phyloP scores from a whole-genome alignment of 2,113 vertebrate species.

The Odocoileus hemionus region DNA sequence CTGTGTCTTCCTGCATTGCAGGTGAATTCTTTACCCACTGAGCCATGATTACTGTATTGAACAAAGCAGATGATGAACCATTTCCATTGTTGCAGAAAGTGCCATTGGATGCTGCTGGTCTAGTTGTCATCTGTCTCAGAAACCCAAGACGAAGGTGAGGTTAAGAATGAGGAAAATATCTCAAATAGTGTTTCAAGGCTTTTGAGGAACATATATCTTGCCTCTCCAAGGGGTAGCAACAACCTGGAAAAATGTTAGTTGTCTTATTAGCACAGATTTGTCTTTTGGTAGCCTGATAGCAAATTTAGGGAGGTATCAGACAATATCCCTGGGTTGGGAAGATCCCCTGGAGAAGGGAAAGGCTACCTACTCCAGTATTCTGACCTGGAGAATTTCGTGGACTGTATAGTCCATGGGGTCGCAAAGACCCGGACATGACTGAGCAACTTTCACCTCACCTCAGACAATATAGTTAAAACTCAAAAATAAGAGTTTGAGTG shows the following conservation, averaged over 20 bases:
- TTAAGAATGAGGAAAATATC: not conserved
- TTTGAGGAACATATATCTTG: not conserved
- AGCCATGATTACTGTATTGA: not conserved
- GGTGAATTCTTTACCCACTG: not conserved
- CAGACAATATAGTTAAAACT: not conserved
- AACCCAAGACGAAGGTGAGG: not conserved
- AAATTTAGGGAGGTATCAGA: not conserved
- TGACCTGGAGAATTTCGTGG: not conserved
- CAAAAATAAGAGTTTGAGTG: slow-evolving; percentile 1
- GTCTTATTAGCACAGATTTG: not conserved
- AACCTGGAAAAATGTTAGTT: not conserved
- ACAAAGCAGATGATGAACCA: not conserved
- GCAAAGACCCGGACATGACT: not conserved
- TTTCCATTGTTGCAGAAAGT: not conserved
- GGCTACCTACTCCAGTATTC: not conserved
- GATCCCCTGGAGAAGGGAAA: not conserved
- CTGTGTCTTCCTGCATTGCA: not conserved
- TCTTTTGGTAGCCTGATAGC: not conserved
- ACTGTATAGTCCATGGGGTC: not conserved
- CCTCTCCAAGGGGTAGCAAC: not conserved
- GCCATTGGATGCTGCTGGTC: not conserved
- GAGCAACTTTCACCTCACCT: not conserved
- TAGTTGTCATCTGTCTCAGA: not conserved
- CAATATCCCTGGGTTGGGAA: not conserved
- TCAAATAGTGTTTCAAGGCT: not conserved